Conservation (phyloP, 2,113 vertebrate genomes). For the Anolis carolinensis region DNA sequence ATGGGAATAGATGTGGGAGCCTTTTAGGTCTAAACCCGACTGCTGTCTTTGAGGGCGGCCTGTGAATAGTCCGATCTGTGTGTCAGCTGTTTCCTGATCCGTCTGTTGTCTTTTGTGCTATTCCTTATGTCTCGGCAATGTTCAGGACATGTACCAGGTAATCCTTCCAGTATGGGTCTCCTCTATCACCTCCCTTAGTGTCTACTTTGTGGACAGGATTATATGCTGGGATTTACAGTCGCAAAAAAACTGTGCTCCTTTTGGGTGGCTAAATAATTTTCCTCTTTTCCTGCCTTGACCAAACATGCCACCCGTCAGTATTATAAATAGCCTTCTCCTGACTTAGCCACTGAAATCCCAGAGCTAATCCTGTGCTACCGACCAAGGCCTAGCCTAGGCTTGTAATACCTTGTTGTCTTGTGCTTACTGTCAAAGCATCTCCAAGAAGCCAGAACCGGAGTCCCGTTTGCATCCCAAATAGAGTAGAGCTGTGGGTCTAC, state of each 20-base stretch:
- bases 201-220: conserved; percentile 75
- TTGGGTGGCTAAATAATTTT: neutral
- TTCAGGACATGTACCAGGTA: conserved; percentile 98
- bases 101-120: conserved; percentile 91
- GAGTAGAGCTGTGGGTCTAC: no score
- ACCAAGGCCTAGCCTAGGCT: conserved; percentile 61
- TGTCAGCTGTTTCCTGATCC: conserved; percentile 81
- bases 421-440: conserved; percentile 43
- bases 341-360: conserved; percentile 67
- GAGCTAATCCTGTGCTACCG: conserved; percentile 75
- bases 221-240: conserved; percentile 82
- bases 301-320: neutral
- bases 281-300: no score
- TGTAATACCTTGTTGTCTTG: conserved; percentile 58
- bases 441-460: conserved; percentile 41
- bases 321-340: conserved; percentile 19
- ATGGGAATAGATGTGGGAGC: conserved; percentile 31
- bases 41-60: conserved; percentile 29
- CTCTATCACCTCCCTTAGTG: conserved; percentile 68
- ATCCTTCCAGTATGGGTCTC: conserved; percentile 80
- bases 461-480: conserved; percentile 37
- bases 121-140: conserved; percentile 88
- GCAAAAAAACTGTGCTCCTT: conserved; percentile 1
- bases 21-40: conserved; percentile 41
- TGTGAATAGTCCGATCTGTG: conserved; percentile 59